These are phyloP conservation scores for Tragelaphus eurycerus DNA, from an alignment of 2,797 vertebrate species.

Conservation along the genomic window DNA sequence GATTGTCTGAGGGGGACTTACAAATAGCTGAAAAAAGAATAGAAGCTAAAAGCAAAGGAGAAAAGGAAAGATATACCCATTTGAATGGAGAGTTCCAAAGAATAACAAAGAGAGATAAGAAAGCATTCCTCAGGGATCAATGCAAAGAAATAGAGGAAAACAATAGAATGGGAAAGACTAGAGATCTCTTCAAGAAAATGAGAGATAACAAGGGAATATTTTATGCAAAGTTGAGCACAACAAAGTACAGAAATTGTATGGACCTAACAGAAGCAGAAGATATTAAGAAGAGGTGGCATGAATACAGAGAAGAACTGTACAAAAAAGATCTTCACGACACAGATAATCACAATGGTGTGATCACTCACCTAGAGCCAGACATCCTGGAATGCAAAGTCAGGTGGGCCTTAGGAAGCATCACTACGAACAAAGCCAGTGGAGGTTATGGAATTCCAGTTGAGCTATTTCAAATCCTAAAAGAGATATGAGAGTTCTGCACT, in stretches of 20 bases:
- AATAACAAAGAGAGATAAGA: background rate
- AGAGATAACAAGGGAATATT: background rate
- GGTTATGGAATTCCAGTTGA: background rate
- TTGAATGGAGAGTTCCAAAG: background rate
- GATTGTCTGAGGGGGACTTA: background rate
- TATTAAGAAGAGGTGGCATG: background rate
- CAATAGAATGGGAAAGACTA: background rate
- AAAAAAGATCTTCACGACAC: background rate
- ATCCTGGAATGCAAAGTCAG: background rate
- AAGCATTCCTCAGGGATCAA: background rate
- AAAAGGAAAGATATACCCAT: background rate
- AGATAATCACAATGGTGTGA: background rate
- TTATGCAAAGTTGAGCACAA: background rate
- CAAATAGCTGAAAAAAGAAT: background rate
- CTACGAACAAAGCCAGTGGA: background rate
- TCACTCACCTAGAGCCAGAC: background rate
- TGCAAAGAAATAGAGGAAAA: background rate
- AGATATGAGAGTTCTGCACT: background rate
- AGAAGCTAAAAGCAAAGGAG: background rate
- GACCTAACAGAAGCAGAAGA: background rate
- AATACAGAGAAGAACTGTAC: background rate
- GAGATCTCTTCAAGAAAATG: background rate
- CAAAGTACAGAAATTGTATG: background rate
- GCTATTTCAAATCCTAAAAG: background rate
- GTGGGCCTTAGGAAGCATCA: background rate